Base-by-base conservation (phyloP, 2,888 invertebrate species). In the Netelia inedita region DNA sequence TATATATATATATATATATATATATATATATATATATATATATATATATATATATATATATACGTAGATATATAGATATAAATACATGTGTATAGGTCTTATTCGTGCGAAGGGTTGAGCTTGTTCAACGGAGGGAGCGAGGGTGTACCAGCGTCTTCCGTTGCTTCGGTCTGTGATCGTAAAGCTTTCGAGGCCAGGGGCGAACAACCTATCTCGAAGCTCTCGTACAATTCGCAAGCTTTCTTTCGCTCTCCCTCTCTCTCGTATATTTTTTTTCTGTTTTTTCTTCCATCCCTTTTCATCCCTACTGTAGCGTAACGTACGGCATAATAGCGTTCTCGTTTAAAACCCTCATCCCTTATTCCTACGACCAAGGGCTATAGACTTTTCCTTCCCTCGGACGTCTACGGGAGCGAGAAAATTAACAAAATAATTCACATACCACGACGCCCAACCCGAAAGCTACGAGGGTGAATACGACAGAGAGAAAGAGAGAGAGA, bases 391-490 rank as follows among this genome's bases (percentile, higher is more conserved):
- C 79, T 65, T 75, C 14, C 57, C 53, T 50, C 63, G 16, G 66
- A 63, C 68, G 21, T 83, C 82, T 83, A 74, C 68, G 71, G 59
- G 50, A 46, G 66, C 55, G 82, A 83, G 87, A 85, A 88, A 88
- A 89, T 89, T 88, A 89, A 88, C 87, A 87, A 88, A 88, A 89
- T 88, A 89, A 89, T 89, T 89, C 88, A 88, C 89, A 85, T 87
- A 73, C 85, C 87, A 76, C 81, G 78, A 82, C 63, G 80, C 86
- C 28, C 46, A 59, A n/a, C 72, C 6, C 11, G n/a, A 41, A 66
- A 73, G 28, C n/a, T 21, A 55, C 21, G 66, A 66, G 46, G 19
- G 10, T n/a, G 2, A 66, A n/a, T 6, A 10, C 35, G 43, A 19
- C 21, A 9, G 59, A 28, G 46, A 23, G 28, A 14, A 41, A n/a